Evolutionary conservation across 1,140 invertebrate species (phyloP).

Genomic region (Neotoxoptera formosana): DNA sequence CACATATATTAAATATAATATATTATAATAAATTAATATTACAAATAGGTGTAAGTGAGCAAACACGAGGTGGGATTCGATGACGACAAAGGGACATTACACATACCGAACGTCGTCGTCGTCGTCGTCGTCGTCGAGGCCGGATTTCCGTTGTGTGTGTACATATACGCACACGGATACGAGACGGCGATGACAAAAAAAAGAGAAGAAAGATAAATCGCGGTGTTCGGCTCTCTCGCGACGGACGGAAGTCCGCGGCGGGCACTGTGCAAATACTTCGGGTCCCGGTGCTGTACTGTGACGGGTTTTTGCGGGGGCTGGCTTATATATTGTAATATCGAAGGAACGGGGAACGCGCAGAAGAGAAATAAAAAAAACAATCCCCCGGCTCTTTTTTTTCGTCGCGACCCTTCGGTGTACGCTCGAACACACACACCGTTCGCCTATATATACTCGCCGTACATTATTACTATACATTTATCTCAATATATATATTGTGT

Average conservation of each 20-base stretch:
- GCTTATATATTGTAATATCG: constrained; percentile 16
- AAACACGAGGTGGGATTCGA: background rate
- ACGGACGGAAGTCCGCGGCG: background rate
- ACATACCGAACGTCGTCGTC: background rate
- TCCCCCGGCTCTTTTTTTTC: constrained; percentile 21
- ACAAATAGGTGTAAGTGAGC: background rate
- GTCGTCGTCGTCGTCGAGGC: background rate
- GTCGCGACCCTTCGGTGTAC: background rate
- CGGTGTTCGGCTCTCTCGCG: background rate
- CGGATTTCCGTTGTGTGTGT: background rate
- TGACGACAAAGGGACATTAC: background rate
- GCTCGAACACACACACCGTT: background rate
- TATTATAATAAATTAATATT: background rate
- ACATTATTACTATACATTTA: background rate
- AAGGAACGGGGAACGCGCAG: constrained; percentile 18
- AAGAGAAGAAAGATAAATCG: background rate
- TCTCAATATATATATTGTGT: background rate
- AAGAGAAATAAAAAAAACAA: constrained; percentile 13
- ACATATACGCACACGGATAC: no score
- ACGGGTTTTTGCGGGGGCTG: constrained; percentile 38
- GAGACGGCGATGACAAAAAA: background rate
- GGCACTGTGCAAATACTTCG: constrained; percentile 48
- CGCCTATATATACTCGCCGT: background rate
- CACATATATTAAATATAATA: background rate
- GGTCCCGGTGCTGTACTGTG: constrained; percentile 24